Base-by-base conservation (phyloP, 2,888 invertebrate species). In the Baccha elongata region DNA sequence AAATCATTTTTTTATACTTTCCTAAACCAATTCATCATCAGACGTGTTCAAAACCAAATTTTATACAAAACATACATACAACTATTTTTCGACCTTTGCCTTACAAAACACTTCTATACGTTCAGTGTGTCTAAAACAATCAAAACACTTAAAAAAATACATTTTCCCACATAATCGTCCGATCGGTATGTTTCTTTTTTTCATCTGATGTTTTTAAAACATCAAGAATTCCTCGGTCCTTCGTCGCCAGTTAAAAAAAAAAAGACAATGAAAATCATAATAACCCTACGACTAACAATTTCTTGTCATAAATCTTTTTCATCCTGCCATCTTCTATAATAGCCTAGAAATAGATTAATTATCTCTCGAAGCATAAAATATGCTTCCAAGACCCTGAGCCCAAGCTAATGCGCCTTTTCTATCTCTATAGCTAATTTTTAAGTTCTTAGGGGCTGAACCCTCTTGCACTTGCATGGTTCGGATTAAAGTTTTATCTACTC, bases 301-400 rank as follows among this genome's bases (percentile, higher is more conserved):
- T 62, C 60, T 52, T 75, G 62, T 68, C 75, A 75, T 75, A 75
- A 75, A 75, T 75, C 75, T 75, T 29, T 42, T 53, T 13, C 60
- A 53, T 69, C 58, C 11, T 35, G 48, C 35, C 42, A 46, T 53
- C 52, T 62, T 19, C 26, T 23, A n/a, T n/a, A 15, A 21, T 42
- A 52, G 40, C 58, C 48, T 65, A 40, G 44, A 75, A 75, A 75
- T 68, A 75, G 74, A 67, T 53, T 68, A 52, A 60, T 75, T 67
- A 42, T 42, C 42, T 58, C 76, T 65, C 26, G 40, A 8, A 42
- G 29, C 48, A 46, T 15, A 40, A 32, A 67, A 50, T 17, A 40
- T 5, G 13, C 40, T 17, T 11, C 21, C 37, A 50, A 62, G 68
- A 15, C 26, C 48, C 42, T 13, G 6, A 23, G 23, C 5, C n/a